phyloP scores from a whole-genome alignment of 2,797 vertebrate genomes.

The Sarcoramphus papa region DNA sequence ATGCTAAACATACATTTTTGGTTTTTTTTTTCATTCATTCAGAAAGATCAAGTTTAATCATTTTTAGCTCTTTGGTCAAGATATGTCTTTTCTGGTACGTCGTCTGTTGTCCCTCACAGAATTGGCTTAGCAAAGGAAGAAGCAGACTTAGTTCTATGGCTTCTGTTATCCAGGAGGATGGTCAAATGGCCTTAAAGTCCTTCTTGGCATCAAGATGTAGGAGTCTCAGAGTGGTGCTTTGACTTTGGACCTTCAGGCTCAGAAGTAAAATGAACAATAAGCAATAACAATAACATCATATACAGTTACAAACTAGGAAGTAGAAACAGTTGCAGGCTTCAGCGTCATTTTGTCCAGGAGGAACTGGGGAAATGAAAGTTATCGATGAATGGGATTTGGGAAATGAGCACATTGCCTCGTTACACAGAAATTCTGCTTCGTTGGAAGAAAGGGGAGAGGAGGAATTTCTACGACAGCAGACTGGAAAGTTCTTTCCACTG shows the following conservation, averaged over 20 bases:
- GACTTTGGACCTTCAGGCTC: background rate
- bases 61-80: background rate
- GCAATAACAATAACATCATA: background rate
- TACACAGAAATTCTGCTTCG: background rate
- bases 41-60: background rate
- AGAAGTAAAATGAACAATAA: background rate
- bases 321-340: background rate
- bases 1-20: background rate
- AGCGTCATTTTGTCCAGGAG: background rate
- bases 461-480: background rate
- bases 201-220: background rate
- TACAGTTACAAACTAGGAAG: background rate
- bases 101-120: background rate
- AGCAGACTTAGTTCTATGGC: background rate
- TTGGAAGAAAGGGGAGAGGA: background rate
- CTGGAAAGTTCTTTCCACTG: background rate
- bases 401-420: background rate
- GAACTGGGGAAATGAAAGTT: background rate
- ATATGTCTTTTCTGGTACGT: background rate
- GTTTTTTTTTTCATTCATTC: fast-evolving
- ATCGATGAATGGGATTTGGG: background rate
- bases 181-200: background rate
- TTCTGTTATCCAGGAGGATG: background rate
- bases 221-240: background rate
- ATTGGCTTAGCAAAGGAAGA: background rate